Conservation (phyloP, 2,888 invertebrate species). For the Apodemia mormo region DNA sequence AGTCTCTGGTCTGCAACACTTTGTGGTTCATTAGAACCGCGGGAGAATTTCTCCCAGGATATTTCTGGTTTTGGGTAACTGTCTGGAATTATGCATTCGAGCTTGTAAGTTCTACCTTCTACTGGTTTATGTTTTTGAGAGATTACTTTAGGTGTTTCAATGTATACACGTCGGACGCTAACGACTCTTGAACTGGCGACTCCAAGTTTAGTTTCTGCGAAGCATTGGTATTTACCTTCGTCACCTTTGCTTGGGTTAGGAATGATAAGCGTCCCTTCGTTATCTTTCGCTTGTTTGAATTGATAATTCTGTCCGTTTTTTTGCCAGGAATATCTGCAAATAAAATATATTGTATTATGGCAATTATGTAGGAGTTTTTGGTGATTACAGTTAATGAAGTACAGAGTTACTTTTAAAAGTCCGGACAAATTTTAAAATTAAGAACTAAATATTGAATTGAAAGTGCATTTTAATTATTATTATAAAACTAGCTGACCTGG, state of each 20-base stretch:
- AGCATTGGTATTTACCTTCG: conserved; percentile 61
- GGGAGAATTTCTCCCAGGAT: conserved; percentile 45
- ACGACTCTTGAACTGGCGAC: conserved; percentile 53
- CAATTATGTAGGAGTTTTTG: background rate
- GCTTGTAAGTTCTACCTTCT: conserved; percentile 56
- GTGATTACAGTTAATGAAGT: background rate
- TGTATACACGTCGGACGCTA: conserved; percentile 47
- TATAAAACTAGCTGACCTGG: too few relatives aligned
- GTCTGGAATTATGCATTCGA: conserved; percentile 56
- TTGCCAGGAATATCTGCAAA: conserved; percentile 56
- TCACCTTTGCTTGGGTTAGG: conserved; percentile 50
- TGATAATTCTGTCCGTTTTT: conserved; percentile 49
- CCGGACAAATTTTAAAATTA: too few relatives aligned
- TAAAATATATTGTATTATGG: background rate
- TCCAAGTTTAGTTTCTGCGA: conserved; percentile 52
- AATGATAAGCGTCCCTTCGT: conserved; percentile 56
- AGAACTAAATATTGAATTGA: too few relatives aligned
- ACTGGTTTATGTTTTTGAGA: conserved; percentile 51
- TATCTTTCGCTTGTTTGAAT: conserved; percentile 45
- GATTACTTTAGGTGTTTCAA: conserved; percentile 45
- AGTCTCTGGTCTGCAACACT: conserved; percentile 48
- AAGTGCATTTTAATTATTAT: too few relatives aligned
- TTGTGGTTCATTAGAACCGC: conserved; percentile 44
- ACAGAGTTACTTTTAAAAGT: too few relatives aligned
- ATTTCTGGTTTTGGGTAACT: conserved; percentile 61